These are phyloP conservation scores for Hydrotaea diabolus DNA, from an alignment of 2,888 invertebrate genomes.

Conservation along the genomic window DNA sequence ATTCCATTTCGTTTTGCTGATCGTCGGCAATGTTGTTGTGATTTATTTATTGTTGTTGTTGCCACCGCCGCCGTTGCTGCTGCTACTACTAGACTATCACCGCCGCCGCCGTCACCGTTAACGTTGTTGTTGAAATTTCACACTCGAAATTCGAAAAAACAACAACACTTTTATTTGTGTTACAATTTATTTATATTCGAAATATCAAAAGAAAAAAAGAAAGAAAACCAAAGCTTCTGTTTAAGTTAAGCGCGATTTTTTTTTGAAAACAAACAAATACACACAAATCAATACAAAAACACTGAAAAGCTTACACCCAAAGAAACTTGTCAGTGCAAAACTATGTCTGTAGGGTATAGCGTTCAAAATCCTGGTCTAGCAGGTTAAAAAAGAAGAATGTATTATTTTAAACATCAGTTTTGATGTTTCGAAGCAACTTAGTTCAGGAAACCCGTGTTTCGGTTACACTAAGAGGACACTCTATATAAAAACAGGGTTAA, in stretches of 20 bases:
- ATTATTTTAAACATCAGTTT: no score
- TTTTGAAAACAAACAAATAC: background rate
- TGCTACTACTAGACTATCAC: background rate
- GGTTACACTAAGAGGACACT: no score
- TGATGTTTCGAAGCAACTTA: no score
- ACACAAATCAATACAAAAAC: background rate
- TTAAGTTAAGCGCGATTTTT: conserved; percentile 6
- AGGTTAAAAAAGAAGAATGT: no score
- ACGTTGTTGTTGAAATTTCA: conserved; percentile 59
- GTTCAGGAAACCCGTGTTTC: no score
- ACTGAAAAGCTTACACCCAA: background rate
- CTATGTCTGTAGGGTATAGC: no score
- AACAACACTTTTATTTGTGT: conserved; percentile 39
- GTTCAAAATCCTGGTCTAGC: no score
- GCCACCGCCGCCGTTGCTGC: background rate
- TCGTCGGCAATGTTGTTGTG: conserved; percentile 40
- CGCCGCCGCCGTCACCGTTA: conserved; percentile 1
- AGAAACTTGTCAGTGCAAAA: background rate
- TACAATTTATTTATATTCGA: conserved; percentile 48
- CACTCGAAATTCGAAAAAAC: conserved; percentile 53
- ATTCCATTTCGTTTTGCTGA: conserved; percentile 36
- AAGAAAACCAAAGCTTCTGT: background rate
- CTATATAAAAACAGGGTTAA: no score
- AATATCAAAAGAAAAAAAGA: conserved; percentile 25
- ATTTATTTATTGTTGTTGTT: conserved; percentile 25